A percentile compares a stretch with the other conserved stretches of the same genome.
Conservation (phyloP, 1,140 invertebrate species). For the Euglossa dilemma region DNA sequence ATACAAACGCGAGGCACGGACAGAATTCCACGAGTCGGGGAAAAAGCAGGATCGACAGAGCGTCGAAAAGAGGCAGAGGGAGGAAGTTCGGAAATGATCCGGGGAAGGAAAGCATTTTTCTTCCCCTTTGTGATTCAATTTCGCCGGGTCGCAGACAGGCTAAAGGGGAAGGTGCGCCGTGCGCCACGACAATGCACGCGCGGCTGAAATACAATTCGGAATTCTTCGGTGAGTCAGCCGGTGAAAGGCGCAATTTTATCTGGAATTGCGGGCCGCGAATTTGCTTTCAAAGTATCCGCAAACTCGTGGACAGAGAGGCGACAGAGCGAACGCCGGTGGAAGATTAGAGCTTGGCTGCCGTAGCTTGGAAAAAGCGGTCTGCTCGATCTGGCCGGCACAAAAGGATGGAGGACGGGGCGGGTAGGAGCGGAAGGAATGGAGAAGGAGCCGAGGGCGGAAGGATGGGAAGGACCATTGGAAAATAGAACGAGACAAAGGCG, state of each 20-base stretch:
- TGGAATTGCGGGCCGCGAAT: conserved; percentile 40
- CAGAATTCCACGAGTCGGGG: background rate
- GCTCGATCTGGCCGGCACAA: conserved; percentile 22
- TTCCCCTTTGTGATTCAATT: conserved; percentile 10
- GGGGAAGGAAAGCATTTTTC: background rate
- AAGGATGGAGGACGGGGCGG: background rate
- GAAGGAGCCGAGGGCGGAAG: background rate
- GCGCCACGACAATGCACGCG: background rate
- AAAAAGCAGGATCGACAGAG: background rate
- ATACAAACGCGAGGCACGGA: background rate
- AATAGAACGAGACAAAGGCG: conserved; percentile 35
- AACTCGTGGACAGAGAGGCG: conserved; percentile 36
- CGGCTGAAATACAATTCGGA: conserved; percentile 20
- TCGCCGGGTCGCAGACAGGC: background rate
- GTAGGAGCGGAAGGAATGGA: background rate
- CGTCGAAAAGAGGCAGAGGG: background rate
- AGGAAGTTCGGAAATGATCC: background rate
- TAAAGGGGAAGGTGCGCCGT: background rate
- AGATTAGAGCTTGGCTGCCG: conserved; percentile 26
- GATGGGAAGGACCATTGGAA: background rate
- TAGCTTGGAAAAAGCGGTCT: conserved; percentile 7
- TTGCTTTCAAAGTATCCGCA: conserved; percentile 44
- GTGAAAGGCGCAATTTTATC: conserved; percentile 42
- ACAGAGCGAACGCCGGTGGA: conserved; percentile 12
- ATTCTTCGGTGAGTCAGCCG: conserved; percentile 14